These are phyloP conservation scores for Acleris cristana DNA, from an alignment of 2,888 invertebrate species.

Conservation along the genomic window DNA sequence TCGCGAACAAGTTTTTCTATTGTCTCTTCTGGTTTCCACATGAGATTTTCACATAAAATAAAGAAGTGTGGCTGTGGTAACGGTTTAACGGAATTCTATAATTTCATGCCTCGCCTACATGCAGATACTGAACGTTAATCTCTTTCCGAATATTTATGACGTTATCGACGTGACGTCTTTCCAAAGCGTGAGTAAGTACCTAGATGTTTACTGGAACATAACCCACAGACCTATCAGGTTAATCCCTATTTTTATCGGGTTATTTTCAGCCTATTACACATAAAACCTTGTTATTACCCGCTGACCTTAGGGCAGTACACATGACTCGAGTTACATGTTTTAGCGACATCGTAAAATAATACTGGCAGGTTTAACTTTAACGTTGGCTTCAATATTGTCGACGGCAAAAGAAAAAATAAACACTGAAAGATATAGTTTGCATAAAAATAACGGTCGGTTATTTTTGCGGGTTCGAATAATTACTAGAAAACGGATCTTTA, in stretches of 20 bases:
- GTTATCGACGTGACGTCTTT: neutral
- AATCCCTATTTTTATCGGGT: constrained; percentile 23
- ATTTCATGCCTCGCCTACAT: no score
- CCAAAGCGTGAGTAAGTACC: neutral
- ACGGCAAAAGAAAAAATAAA: constrained; percentile 6
- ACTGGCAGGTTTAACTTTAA: constrained; percentile 11
- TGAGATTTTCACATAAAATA: no score
- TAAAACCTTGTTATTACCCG: constrained; percentile 33
- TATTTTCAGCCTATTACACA: constrained; percentile 27
- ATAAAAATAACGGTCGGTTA: neutral
- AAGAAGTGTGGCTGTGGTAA: no score
- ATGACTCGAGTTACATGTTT: constrained; percentile 24
- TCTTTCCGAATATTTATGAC: no score
- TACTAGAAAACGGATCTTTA: no score
- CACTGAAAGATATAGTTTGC: neutral
- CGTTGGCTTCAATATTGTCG: constrained; percentile 18
- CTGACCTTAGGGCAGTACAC: constrained; percentile 33
- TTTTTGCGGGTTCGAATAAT: no score
- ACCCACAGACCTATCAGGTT: constrained; percentile 17
- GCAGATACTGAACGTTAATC: no score
- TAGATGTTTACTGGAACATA: constrained; percentile 15
- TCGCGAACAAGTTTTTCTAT: no score
- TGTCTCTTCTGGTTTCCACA: no score
- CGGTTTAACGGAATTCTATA: no score
- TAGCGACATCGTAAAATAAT: constrained; percentile 31